Evolutionary conservation across 1,140 invertebrate genomes (phyloP), one percentile per base, ranked within the genome.

Genomic region (Antheraea mylitta): DNA sequence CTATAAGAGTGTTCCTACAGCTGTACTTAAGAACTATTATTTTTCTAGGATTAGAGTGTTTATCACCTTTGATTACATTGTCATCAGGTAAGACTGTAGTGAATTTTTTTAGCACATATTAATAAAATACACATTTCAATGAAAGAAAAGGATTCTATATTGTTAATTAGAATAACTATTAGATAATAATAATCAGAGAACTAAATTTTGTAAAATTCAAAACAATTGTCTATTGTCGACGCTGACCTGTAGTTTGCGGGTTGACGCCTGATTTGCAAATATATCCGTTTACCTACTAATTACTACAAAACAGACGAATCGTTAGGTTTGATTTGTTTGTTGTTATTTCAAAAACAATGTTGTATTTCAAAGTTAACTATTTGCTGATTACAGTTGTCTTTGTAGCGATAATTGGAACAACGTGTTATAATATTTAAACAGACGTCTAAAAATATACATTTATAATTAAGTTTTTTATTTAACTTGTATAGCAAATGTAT

Each of bases 171-270:
- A 18, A 59, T 8, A 18, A 9, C n/a, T 0, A 59, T n/a, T n/a
- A n/a, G n/a, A n/a, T n/a, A n/a, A n/a, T 18, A n/a, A 9, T 59
- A 59, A 18, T 59, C 11, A 8, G 2, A 42, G 38, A n/a, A n/a
- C n/a, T n/a, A n/a, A n/a, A n/a, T n/a, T n/a, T n/a, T n/a, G 38
- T 8, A 11, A 42, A 42, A 42, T 42, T 42, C 7, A 70, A 62
- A 73, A 74, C 70, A 72, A 69, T 77, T 74, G 74, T 66, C 66
- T 71, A 63, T 69, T 74, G 30, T 60, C 67, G 69, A 72, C 71
- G 63, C 64, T 42, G 8, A 70, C 70, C 73, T 42, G 48, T 74
- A 73, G 77, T 80, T 80, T 80, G 75, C 69, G 73, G 78, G 53
- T 42, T 58, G 37, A 42, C 48, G 66, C 22, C 38, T 11, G 65